A percentile compares a stretch with the other conserved stretches of the same genome.
These are phyloP conservation scores for Lethenteron camtschaticum DNA, from an alignment of 2,113 vertebrate species.

Conservation along the genomic window DNA sequence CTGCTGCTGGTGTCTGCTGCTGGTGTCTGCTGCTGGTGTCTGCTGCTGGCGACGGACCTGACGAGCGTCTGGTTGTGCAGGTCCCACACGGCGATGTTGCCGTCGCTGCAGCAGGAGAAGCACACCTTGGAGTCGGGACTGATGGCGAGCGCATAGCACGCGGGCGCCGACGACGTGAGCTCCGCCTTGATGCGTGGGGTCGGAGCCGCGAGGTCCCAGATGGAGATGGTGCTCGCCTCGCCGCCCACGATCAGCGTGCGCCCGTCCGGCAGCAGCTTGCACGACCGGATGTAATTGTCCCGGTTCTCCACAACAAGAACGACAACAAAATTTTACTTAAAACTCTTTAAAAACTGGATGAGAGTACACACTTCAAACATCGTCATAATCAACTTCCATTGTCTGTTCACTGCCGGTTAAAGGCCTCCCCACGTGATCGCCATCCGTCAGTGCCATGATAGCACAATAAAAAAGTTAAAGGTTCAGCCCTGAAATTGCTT, in stretches of 20 bases:
- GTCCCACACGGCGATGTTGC: conserved; percentile 56
- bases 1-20: too few relatives aligned
- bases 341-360: too few relatives aligned
- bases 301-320: conserved; percentile 27
- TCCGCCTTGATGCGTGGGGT: conserved; percentile 53
- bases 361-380: too few relatives aligned
- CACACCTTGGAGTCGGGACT: conserved; percentile 55
- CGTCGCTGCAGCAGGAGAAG: conserved; percentile 52
- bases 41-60: conserved; percentile 23
- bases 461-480: too few relatives aligned
- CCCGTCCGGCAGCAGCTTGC: conserved; percentile 48
- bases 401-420: too few relatives aligned
- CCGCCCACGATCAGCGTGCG: conserved; percentile 52
- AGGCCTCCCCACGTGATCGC: too few relatives aligned
- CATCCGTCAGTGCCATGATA: too few relatives aligned
- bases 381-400: too few relatives aligned
- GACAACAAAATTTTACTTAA: too few relatives aligned
- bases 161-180: conserved; percentile 43
- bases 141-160: conserved; percentile 52
- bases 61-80: conserved; percentile 55
- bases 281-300: conserved; percentile 65
- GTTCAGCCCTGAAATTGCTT: too few relatives aligned
- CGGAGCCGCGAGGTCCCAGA: conserved; percentile 54
- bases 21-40: too few relatives aligned
- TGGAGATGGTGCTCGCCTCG: conserved; percentile 51